Percentiles rank a stretch among this genome's conserved stretches.
Conservation (phyloP, 2,113 vertebrate genomes). For the Climacteris rufus region DNA sequence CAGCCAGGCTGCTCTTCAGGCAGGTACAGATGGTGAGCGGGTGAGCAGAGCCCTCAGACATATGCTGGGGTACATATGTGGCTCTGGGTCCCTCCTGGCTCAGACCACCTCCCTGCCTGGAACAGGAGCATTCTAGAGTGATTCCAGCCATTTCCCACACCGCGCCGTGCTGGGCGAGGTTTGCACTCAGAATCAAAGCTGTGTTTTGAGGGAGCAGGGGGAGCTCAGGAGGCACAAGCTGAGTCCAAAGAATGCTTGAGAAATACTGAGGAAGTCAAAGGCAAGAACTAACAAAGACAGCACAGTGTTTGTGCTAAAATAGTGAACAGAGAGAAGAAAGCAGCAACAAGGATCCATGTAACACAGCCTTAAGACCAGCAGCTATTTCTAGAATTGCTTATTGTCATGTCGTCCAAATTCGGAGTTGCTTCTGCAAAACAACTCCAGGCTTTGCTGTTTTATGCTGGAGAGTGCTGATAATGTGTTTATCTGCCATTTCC, state of each 20-base stretch:
- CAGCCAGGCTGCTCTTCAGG: neutral
- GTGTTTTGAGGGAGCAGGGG: neutral
- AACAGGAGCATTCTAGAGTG: constrained; percentile 13
- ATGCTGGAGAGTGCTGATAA: constrained; percentile 34
- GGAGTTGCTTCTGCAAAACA: constrained; percentile 13
- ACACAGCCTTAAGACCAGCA: constrained; percentile 31
- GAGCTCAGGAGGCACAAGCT: neutral
- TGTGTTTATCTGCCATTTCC: constrained; percentile 33
- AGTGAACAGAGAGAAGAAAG: neutral
- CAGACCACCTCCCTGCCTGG: neutral
- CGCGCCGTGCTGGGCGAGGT: neutral
- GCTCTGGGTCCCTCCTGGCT: constrained; percentile 40
- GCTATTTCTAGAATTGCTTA: constrained; percentile 48
- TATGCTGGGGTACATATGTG: constrained; percentile 36
- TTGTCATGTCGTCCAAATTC: constrained; percentile 2
- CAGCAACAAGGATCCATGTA: neutral
- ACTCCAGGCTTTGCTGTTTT: constrained; percentile 29
- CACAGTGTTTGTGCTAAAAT: neutral
- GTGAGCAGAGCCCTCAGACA: constrained; percentile 5
- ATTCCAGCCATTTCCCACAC: constrained; percentile 37
- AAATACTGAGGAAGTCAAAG: neutral
- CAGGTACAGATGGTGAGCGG: constrained; percentile 41
- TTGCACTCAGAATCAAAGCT: neutral
- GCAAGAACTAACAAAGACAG: neutral
- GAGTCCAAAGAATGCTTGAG: neutral